Percentiles rank a stretch among this genome's conserved stretches.
These are phyloP conservation scores for Elysia chlorotica DNA, from an alignment of 1,140 invertebrate species.

Conservation along the genomic window DNA sequence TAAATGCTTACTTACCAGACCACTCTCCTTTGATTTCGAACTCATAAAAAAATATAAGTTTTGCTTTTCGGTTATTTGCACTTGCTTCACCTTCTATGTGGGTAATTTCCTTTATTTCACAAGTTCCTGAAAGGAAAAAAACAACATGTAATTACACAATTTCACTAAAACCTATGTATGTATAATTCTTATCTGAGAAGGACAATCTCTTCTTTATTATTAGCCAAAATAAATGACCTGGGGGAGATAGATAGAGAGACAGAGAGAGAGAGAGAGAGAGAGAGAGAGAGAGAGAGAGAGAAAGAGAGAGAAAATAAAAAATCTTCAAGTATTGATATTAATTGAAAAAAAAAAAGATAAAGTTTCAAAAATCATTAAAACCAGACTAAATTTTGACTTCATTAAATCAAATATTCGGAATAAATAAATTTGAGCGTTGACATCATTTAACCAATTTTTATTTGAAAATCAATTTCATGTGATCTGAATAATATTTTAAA, in stretches of 20 bases:
- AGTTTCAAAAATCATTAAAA: not conserved
- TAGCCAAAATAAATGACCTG: no score
- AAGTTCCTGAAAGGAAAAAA: constrained; percentile 64
- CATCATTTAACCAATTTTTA: no score
- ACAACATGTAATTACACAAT: constrained; percentile 16
- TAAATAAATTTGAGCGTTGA: no score
- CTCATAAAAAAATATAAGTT: constrained; percentile 99
- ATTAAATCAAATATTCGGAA: no score
- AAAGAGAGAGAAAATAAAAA: no score
- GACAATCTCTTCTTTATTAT: not conserved
- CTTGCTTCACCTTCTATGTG: constrained; percentile 92
- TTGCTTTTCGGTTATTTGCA: constrained; percentile 98
- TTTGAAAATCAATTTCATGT: no score
- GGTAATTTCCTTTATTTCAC: constrained; percentile 80
- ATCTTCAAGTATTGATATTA: no score
- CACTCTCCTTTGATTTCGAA: constrained; percentile 91
- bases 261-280: no score
- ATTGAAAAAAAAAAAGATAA: not conserved
- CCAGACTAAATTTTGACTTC: not conserved
- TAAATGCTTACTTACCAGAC: constrained; percentile 71
- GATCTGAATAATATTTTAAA: not conserved
- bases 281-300: no score
- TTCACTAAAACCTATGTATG: not conserved
- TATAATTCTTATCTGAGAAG: not conserved
- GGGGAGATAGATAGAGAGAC: no score